These are phyloP conservation scores for Drosophila siamana DNA, from an alignment of 2,888 invertebrate species.

Conservation along the genomic window DNA sequence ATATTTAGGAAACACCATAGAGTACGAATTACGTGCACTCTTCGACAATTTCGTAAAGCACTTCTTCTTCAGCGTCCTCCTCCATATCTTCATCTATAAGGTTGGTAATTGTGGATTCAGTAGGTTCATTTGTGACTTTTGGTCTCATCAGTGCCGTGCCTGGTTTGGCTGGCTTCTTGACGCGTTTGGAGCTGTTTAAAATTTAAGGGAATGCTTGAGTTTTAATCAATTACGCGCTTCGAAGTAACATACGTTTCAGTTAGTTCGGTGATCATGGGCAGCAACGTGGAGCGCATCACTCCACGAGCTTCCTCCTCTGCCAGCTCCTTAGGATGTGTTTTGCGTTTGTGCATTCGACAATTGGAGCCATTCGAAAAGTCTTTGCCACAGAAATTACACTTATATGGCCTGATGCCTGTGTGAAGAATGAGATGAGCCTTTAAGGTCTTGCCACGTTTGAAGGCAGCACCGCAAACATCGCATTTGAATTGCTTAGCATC, in stretches of 20 bases:
- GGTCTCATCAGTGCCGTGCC: constrained; percentile 39
- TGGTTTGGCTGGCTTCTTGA: constrained; percentile 63
- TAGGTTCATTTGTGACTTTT: constrained; percentile 26
- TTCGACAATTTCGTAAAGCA: constrained; percentile 62
- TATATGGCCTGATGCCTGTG: constrained; percentile 84
- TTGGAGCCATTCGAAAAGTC: constrained; percentile 85
- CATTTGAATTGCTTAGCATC: constrained; percentile 84
- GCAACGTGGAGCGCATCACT: constrained; percentile 72
- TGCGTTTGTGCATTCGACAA: constrained; percentile 85
- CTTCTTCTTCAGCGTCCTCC: constrained; percentile 24
- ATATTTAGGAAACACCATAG: constrained; percentile 15
- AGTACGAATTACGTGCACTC: constrained; percentile 42
- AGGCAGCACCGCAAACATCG: constrained; percentile 83
- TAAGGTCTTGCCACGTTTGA: constrained; percentile 84
- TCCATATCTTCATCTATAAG: constrained; percentile 26
- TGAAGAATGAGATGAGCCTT: constrained; percentile 85
- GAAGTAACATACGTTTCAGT: constrained; percentile 77
- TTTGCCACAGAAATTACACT: constrained; percentile 84
- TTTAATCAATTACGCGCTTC: neutral
- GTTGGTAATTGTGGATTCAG: neutral
- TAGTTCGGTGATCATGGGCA: constrained; percentile 84
- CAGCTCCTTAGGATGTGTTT: constrained; percentile 83
- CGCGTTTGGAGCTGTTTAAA: constrained; percentile 61
- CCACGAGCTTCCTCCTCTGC: constrained; percentile 84
- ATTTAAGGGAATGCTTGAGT: neutral